Conservation (phyloP, 2,888 invertebrate species). For the Apotomis betuletana region DNA sequence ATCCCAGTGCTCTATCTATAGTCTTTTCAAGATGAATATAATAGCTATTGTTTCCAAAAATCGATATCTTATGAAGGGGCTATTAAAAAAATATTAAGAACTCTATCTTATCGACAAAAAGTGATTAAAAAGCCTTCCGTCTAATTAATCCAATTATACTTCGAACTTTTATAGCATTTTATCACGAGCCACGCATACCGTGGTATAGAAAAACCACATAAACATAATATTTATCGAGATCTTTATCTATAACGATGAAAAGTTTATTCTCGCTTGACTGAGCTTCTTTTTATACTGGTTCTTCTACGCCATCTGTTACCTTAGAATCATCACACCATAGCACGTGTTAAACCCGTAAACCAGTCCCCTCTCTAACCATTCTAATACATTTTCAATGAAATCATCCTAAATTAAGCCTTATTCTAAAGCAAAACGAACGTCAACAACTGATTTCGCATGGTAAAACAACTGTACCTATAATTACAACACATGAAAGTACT, state of each 20-base stretch:
- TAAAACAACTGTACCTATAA: conserved; percentile 21
- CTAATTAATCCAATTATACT: conserved; percentile 26
- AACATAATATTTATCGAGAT: not conserved
- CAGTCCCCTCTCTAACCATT: conserved; percentile 24
- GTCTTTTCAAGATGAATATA: not conserved
- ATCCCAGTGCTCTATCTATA: too few relatives aligned
- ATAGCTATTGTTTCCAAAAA: not conserved
- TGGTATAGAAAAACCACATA: conserved; percentile 2
- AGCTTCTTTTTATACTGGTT: conserved; percentile 11
- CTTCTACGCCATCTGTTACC: conserved; percentile 62
- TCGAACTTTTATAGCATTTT: conserved; percentile 19
- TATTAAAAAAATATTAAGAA: not conserved
- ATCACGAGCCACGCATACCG: conserved; percentile 21
- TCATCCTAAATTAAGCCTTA: conserved; percentile 7
- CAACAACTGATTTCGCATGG: conserved; percentile 9
- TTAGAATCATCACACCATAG: conserved; percentile 65
- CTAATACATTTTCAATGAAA: not conserved
- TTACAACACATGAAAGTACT: not conserved
- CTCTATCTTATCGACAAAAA: conserved; percentile 2
- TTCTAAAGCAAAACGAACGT: not conserved
- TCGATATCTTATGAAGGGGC: not conserved
- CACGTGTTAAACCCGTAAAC: conserved; percentile 66
- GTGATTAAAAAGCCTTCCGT: conserved; percentile 9
- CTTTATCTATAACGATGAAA: not conserved
- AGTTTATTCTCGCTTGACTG: not conserved